Base-by-base conservation (phyloP, 2,797 vertebrate genomes). In the Tapera naevia region DNA sequence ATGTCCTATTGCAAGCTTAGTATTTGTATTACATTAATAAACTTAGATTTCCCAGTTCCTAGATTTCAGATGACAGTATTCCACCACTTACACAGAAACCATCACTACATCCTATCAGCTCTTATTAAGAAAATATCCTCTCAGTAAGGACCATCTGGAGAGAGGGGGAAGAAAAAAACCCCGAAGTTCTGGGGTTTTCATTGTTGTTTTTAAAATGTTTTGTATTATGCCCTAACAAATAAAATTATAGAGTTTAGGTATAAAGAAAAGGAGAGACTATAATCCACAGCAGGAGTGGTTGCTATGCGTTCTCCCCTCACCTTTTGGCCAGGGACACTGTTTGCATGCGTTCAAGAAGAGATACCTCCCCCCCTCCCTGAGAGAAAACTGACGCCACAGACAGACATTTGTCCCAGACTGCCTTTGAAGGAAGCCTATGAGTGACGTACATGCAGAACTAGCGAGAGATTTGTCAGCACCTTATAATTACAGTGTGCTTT, bases 321-420 rank as follows among this genome's bases (percentile, higher is more conserved):
- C 24, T 70, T 57, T 53, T 37, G 61, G 19, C 33, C 57, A 53
- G 11, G 12, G 14, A 48, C 8, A 3, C 5, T 33, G 24, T 48
- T 48, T 24, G 46, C 21, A 12, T 48, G 4, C 15, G 17, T 24
- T 7, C 35, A 54, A 23, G n/a, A 33, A 80, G 76, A 35, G n/a
- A 25, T 13, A 17, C 10, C 9, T 50, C 1, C 8, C 10, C 15
- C 8, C 4, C 14, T 54, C 17, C 28, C 17, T 0, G 0, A 50
- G 50, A 69, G 60, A 10, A 0, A n/a, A 11, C 22, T 27, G 43
- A 70, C 25, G 70, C 66, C 61, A 21, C 22, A 17, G 57, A 13
- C 48, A 64, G 66, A 39, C 35, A 19, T 45, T 65, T 73, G 69
- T 56, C 50, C 65, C 35, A 69, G 46, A 15, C 23, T 48, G 72